These are phyloP conservation scores for Leptobrachium leishanense DNA, from an alignment of 2,113 vertebrate species.

Conservation along the genomic window DNA sequence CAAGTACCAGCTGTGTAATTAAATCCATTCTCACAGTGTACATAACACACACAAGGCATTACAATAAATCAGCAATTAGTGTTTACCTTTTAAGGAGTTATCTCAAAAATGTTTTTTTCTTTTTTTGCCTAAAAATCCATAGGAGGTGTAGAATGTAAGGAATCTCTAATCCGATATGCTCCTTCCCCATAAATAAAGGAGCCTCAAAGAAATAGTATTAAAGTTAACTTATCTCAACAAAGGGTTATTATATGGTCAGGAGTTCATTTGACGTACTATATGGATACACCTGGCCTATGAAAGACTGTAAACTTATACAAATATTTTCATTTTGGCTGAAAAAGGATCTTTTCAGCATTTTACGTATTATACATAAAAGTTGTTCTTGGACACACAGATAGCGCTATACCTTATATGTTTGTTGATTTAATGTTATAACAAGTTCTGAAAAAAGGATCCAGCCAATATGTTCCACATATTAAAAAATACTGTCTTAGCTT, in stretches of 20 bases:
- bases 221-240: background rate
- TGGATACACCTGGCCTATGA: background rate
- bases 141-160: slow-evolving; percentile 12
- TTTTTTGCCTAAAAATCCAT: background rate
- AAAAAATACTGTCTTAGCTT: slow-evolving; percentile 1
- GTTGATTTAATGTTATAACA: slow-evolving; percentile 31
- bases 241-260: background rate
- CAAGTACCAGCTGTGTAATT: slow-evolving; percentile 25
- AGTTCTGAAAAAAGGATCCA: slow-evolving; percentile 4
- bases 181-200: background rate
- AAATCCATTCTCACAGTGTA: background rate
- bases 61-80: slow-evolving; percentile 10
- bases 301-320: slow-evolving; percentile 14
- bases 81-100: background rate
- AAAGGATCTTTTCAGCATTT: slow-evolving; percentile 6
- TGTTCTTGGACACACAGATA: slow-evolving; percentile 26
- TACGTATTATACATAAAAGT: slow-evolving; percentile 2
- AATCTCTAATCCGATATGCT: slow-evolving; percentile 14
- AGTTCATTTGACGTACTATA: background rate
- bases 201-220: background rate
- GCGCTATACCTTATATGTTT: slow-evolving; percentile 27
- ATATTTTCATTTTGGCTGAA: slow-evolving; percentile 19
- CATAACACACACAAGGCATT: background rate
- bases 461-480: slow-evolving; percentile 10
- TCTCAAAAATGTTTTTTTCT: slow-evolving; percentile 6